These are phyloP conservation scores for Drosophila trapezifrons DNA, from an alignment of 1,140 invertebrate genomes.

Conservation along the genomic window DNA sequence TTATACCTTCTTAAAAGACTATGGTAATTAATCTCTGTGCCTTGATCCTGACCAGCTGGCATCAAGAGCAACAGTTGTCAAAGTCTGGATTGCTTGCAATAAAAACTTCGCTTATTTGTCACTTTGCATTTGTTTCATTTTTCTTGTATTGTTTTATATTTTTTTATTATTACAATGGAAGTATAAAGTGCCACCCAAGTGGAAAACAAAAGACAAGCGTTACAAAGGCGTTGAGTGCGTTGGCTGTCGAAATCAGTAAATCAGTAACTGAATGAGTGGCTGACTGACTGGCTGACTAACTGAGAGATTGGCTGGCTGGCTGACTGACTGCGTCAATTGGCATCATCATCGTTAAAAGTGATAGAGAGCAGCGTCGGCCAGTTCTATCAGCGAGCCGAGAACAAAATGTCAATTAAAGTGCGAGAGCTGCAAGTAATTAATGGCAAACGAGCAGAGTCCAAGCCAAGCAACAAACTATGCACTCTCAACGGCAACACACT, in stretches of 20 bases:
- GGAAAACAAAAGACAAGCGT: constrained; percentile 46
- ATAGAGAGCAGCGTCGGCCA: constrained; percentile 17
- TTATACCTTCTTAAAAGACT: no score
- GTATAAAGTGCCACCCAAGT: constrained; percentile 51
- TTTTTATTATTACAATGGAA: constrained; percentile 13
- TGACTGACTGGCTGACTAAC: constrained; percentile 5
- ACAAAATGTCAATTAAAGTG: constrained; percentile 47
- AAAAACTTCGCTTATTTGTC: constrained; percentile 44
- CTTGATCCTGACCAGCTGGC: background rate
- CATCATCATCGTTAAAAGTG: constrained; percentile 21
- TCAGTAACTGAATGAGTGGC: constrained; percentile 20
- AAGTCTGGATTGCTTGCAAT: constrained; percentile 14
- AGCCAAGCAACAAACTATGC: background rate
- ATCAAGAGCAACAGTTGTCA: constrained; percentile 6
- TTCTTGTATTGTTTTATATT: constrained; percentile 7
- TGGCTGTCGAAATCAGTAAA: constrained; percentile 33
- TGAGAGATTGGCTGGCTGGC: background rate
- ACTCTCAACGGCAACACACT: background rate
- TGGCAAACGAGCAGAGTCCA: constrained; percentile 39
- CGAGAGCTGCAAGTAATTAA: constrained; percentile 41
- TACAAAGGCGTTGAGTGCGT: constrained; percentile 40
- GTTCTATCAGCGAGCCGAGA: constrained; percentile 33
- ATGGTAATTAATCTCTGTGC: background rate
- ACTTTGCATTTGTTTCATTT: constrained; percentile 25
- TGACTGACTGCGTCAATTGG: constrained; percentile 32